phyloP scores from a whole-genome alignment of 2,888 invertebrate genomes.

The Yponomeuta plumbellus region DNA sequence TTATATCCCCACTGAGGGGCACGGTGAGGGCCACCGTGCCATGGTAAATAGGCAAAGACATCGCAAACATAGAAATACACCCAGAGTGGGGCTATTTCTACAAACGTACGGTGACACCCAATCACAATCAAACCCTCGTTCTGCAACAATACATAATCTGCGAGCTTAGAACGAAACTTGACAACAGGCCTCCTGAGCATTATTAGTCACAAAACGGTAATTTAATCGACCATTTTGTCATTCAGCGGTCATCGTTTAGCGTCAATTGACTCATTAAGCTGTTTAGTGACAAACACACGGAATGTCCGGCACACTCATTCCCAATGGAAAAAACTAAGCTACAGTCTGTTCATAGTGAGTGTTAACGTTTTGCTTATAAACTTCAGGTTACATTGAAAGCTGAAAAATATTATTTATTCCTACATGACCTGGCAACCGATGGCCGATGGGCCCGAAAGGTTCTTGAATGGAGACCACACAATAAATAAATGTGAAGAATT shows the following conservation, averaged over 20 bases:
- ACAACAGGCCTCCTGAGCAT: background rate
- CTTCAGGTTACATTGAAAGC: no score
- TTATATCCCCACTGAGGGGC: background rate
- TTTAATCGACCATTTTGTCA: background rate
- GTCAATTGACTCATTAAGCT: constrained; percentile 6
- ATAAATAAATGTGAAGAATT: no score
- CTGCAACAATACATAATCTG: background rate
- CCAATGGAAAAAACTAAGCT: background rate
- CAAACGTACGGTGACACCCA: no score
- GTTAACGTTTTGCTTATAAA: background rate
- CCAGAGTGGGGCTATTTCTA: no score
- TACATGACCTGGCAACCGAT: no score
- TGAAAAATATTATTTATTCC: no score
- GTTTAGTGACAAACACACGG: constrained; percentile 9
- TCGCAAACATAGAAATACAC: no score
- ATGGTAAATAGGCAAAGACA: background rate
- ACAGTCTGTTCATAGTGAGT: background rate
- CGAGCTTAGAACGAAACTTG: no score
- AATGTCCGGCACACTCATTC: constrained; percentile 9
- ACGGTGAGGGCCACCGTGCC: background rate
- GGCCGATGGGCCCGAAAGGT: no score
- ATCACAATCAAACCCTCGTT: no score
- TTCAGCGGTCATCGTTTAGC: constrained; percentile 4
- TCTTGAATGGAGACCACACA: no score
- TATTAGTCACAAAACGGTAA: background rate